Evolutionary conservation across 2,113 vertebrate species (phyloP).

Genomic region (Motacilla alba): DNA sequence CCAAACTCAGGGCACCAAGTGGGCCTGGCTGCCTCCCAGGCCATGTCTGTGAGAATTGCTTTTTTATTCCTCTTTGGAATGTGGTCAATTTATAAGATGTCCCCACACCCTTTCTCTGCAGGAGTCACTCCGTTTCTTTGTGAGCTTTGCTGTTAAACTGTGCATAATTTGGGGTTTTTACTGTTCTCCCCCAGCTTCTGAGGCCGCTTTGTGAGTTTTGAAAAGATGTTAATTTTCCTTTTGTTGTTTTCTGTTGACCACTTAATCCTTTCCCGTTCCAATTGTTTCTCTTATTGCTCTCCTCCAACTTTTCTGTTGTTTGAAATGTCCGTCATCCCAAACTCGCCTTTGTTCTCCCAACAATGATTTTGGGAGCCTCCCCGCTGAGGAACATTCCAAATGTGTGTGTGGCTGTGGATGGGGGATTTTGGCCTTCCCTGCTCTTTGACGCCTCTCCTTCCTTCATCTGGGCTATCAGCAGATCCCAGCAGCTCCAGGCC

Average conservation of each 20-base stretch:
- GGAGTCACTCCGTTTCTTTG: constrained; percentile 49
- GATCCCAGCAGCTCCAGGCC: neutral
- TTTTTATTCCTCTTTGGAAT: constrained; percentile 28
- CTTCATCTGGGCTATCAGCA: neutral
- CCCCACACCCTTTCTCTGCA: constrained; percentile 59
- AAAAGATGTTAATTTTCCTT: constrained; percentile 65
- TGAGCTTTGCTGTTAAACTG: constrained; percentile 46
- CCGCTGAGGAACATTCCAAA: constrained; percentile 35
- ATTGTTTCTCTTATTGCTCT: constrained; percentile 48
- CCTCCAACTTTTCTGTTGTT: constrained; percentile 41
- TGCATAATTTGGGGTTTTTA: constrained; percentile 51
- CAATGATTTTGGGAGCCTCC: constrained; percentile 47
- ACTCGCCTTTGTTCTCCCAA: constrained; percentile 52
- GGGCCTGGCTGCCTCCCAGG: constrained; percentile 27
- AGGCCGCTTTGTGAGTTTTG: constrained; percentile 51
- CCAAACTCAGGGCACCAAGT: neutral
- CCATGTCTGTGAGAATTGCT: constrained; percentile 5
- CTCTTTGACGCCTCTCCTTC: neutral
- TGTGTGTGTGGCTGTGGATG: constrained; percentile 36
- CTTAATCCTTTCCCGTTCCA: constrained; percentile 59
- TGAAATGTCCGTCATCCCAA: constrained; percentile 53
- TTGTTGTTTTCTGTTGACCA: constrained; percentile 55
- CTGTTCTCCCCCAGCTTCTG: constrained; percentile 36
- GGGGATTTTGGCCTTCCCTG: constrained; percentile 27
- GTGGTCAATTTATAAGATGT: constrained; percentile 32